Evolutionary conservation across 2,888 invertebrate genomes (phyloP).

Genomic region (Phalera bucephala): DNA sequence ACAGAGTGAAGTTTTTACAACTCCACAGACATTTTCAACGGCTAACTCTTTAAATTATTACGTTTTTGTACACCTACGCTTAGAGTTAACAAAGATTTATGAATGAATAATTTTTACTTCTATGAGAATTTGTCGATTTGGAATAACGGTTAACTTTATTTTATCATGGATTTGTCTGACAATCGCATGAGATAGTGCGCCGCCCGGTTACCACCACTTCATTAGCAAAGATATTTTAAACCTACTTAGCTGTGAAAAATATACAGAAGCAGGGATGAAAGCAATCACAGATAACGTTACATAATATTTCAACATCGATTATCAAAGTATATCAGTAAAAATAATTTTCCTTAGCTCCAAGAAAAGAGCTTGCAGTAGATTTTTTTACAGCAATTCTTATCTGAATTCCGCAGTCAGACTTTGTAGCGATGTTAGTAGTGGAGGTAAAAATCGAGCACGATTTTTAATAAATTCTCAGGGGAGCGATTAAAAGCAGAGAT

Average conservation of each 20-base stretch:
- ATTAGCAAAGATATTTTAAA: too few relatives aligned
- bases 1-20: conserved; percentile 69
- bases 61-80: conserved; percentile 53
- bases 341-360: too few relatives aligned
- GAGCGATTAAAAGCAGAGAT: conserved; percentile 68
- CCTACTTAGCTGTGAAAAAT: too few relatives aligned
- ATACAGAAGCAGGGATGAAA: too few relatives aligned
- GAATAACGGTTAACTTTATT: neutral
- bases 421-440: conserved; percentile 14
- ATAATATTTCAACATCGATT: too few relatives aligned
- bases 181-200: too few relatives aligned
- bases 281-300: too few relatives aligned
- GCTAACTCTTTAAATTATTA: conserved; percentile 69
- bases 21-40: conserved; percentile 53
- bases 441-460: conserved; percentile 47
- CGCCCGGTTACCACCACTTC: too few relatives aligned
- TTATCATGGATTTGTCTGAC: too few relatives aligned
- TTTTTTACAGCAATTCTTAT: too few relatives aligned
- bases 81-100: conserved; percentile 51
- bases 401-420: neutral
- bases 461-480: conserved; percentile 65
- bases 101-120: neutral
- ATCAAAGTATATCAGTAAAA: too few relatives aligned
- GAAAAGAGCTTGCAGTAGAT: too few relatives aligned
- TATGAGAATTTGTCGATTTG: conserved; percentile 1